Percentiles rank a stretch among this genome's conserved stretches.
phyloP scores from a whole-genome alignment of 2,113 vertebrate species.

The Tringa solitaria region DNA sequence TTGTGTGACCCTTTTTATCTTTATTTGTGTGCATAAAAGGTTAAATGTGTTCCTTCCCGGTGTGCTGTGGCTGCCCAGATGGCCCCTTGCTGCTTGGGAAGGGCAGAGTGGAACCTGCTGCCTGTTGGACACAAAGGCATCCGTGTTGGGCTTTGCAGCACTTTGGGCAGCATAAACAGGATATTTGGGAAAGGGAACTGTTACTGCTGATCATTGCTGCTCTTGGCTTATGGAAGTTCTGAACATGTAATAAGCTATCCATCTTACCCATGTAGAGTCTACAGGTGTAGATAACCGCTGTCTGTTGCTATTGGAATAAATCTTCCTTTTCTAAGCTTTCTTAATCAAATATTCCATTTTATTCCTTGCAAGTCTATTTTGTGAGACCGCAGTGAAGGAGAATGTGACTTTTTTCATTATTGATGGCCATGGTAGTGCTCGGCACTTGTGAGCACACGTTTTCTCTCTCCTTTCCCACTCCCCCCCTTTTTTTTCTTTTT shows the following conservation, averaged over 20 bases:
- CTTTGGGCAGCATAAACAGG: background rate
- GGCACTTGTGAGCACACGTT: rapidly evolving
- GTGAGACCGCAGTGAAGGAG: background rate
- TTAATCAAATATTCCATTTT: background rate
- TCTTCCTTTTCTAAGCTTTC: background rate
- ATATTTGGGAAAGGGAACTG: background rate
- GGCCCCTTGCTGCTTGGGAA: rapidly evolving
- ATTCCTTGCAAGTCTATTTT: background rate
- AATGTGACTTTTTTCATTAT: background rate
- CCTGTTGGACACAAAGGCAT: too few species aligned
- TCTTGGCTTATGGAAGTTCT: background rate
- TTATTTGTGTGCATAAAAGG: rapidly evolving
- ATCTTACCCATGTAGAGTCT: background rate
- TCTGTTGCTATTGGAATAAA: background rate
- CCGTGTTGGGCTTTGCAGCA: rapidly evolving
- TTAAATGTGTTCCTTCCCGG: rapidly evolving
- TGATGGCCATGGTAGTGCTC: background rate
- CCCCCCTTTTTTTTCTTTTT: background rate
- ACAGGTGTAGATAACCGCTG: rapidly evolving
- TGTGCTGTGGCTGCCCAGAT: background rate
- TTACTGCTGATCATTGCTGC: background rate
- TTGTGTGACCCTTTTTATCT: background rate
- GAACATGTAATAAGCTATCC: background rate
- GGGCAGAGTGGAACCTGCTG: background rate
- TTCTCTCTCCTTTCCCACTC: background rate